Percentiles rank a stretch among this genome's conserved stretches.
Evolutionary conservation across 2,797 vertebrate genomes (phyloP).

Genomic region (Crocodylus rhombifer): DNA sequence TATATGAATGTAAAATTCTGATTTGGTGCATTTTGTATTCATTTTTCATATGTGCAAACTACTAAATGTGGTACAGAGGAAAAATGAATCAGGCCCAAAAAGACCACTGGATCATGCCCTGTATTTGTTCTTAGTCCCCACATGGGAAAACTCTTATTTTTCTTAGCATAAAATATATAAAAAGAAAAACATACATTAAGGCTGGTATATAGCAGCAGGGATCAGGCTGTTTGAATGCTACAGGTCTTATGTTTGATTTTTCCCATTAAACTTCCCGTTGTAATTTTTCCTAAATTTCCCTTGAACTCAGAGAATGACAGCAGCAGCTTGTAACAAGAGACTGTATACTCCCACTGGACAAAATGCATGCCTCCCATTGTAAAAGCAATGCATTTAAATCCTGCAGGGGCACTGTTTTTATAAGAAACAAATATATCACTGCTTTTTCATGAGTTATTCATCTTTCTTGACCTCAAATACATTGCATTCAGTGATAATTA

Average conservation of each 20-base stretch:
- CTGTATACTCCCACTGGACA: not conserved
- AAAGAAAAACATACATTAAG: accelerated
- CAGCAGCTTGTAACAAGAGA: not conserved
- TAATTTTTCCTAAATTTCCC: not conserved
- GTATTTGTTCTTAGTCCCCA: not conserved
- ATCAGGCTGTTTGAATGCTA: not conserved
- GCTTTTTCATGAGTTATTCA: not conserved
- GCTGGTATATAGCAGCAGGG: constrained; percentile 13
- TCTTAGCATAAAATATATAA: not conserved
- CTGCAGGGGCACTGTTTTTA: not conserved
- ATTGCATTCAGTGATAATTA: not conserved
- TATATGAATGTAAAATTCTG: not conserved
- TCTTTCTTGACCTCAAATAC: not conserved
- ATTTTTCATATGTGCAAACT: not conserved
- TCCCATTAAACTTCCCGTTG: not conserved
- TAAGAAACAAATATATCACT: not conserved
- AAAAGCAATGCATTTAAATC: not conserved
- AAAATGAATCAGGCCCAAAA: not conserved
- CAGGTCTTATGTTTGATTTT: not conserved
- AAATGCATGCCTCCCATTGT: not conserved
- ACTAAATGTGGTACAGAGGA: not conserved
- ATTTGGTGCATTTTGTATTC: not conserved
- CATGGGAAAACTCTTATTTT: not conserved
- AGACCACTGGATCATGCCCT: accelerated
- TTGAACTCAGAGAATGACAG: constrained; percentile 7